These are phyloP conservation scores for Coleophora flavipennella DNA, from an alignment of 2,888 invertebrate species.

Conservation along the genomic window DNA sequence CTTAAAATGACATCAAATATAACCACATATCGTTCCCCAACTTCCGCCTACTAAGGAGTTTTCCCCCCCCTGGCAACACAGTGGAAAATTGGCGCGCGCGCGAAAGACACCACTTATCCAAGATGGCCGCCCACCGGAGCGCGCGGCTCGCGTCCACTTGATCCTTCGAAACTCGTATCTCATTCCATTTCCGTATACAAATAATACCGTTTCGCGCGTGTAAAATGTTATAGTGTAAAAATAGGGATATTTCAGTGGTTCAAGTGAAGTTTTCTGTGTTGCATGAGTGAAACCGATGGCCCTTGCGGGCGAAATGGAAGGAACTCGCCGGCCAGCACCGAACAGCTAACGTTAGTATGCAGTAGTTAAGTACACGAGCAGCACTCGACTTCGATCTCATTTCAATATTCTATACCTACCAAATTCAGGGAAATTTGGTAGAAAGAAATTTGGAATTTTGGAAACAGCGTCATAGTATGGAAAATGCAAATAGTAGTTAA, in stretches of 20 bases:
- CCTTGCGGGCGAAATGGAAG: conserved; percentile 52
- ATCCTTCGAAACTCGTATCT: conserved; percentile 32
- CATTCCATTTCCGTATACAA: conserved; percentile 22
- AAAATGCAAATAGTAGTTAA: too few species aligned
- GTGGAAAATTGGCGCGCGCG: conserved; percentile 58
- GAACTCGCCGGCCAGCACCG: conserved; percentile 64
- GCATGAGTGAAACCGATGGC: conserved; percentile 65
- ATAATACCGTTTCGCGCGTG: conserved; percentile 24
- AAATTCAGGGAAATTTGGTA: too few species aligned
- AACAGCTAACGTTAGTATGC: conserved; percentile 59
- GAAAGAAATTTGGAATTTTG: too few species aligned
- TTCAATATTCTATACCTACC: too few species aligned
- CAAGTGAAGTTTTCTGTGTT: conserved; percentile 52
- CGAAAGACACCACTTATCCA: conserved; percentile 52
- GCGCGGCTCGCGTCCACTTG: conserved; percentile 50
- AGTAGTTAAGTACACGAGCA: too few species aligned
- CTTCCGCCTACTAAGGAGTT: not conserved
- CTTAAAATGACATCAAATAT: not conserved
- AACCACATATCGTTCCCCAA: not conserved
- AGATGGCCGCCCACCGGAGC: conserved; percentile 55
- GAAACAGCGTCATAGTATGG: too few species aligned
- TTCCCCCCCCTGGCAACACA: conserved; percentile 24
- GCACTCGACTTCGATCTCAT: too few species aligned
- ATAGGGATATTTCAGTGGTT: conserved; percentile 33
- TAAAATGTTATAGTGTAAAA: conserved; percentile 54